phyloP scores from a whole-genome alignment of 2,888 invertebrate genomes.

The Anagyrus pseudococci region DNA sequence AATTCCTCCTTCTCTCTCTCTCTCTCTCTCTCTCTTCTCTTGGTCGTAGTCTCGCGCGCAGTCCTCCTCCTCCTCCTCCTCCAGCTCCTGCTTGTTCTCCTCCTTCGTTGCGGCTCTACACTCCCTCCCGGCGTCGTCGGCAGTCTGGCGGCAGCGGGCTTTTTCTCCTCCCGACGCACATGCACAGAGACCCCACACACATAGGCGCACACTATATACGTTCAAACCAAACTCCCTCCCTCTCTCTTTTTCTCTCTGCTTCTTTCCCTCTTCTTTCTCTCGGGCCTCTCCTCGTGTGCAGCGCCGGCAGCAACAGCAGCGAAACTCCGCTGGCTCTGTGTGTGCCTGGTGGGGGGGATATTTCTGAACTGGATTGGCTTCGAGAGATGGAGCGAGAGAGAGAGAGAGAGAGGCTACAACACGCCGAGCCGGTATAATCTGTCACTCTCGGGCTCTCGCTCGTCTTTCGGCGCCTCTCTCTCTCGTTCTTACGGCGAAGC shows the following conservation, averaged over 20 bases:
- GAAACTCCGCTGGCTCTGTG: too few relatives aligned
- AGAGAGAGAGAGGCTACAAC: too few relatives aligned
- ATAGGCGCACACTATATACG: too few relatives aligned
- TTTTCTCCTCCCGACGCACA: conserved; percentile 20
- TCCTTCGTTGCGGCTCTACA: conserved; percentile 16
- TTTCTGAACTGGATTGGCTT: conserved; percentile 40
- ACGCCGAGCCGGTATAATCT: conserved; percentile 21
- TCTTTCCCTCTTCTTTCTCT: too few relatives aligned
- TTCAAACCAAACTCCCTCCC: neutral
- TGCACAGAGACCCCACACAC: conserved; percentile 2
- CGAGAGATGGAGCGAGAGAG: conserved; percentile 26
- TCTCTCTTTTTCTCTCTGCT: conserved; percentile 9
- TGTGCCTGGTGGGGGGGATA: conserved; percentile 31
- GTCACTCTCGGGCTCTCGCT: neutral
- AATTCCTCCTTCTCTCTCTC: conserved; percentile 33
- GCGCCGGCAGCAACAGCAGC: conserved; percentile 16
- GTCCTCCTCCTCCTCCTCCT: conserved; percentile 19
- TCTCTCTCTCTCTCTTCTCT: conserved; percentile 36
- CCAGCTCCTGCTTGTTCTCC: conserved; percentile 28
- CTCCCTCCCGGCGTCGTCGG: conserved; percentile 20
- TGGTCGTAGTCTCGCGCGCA: conserved; percentile 13
- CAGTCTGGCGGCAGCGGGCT: conserved; percentile 18
- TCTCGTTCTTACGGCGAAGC: conserved; percentile 51
- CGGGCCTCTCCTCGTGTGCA: conserved; percentile 11
- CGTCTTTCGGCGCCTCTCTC: conserved; percentile 43